Percentiles rank a stretch among this genome's conserved stretches.
Evolutionary conservation across 1,140 invertebrate genomes (phyloP).

Genomic region (Homarus americanus): DNA sequence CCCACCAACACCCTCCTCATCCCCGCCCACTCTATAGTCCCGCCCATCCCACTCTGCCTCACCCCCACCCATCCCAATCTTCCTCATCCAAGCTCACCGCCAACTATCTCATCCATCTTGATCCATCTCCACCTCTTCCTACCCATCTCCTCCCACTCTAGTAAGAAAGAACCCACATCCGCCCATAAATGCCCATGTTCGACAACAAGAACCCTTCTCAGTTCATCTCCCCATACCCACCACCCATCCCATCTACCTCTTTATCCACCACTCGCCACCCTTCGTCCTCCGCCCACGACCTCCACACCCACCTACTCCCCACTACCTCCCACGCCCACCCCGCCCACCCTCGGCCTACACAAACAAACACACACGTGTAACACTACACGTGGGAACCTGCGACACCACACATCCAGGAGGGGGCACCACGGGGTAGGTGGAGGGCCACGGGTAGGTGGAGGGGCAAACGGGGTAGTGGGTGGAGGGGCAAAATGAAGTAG

Average conservation of each 20-base stretch:
- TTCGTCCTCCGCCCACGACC: no score
- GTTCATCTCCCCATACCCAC: no score
- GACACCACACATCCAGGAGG: not conserved
- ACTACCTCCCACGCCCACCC: not conserved
- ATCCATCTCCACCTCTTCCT: not conserved
- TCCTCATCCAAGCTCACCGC: not conserved
- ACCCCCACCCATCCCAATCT: not conserved
- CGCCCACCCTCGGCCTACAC: not conserved
- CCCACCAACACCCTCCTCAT: not conserved
- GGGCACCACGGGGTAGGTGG: not conserved
- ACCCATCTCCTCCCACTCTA: not conserved
- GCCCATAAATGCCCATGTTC: no score
- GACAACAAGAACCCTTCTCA: no score
- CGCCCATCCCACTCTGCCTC: not conserved
- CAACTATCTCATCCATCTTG: no score
- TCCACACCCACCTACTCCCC: not conserved
- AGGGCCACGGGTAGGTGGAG: not conserved
- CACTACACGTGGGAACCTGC: slow-evolving; percentile 54
- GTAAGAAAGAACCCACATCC: no score
- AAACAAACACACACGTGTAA: slow-evolving; percentile 46
- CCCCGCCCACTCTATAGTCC: not conserved
- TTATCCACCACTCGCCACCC: no score
- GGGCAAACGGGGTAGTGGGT: not conserved
- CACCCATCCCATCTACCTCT: no score
- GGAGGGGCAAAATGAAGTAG: not conserved